A percentile compares a stretch with the other conserved stretches of the same genome.
phyloP scores from a whole-genome alignment of 2,797 vertebrate genomes.

The Gymnoscopelus microlampas region DNA sequence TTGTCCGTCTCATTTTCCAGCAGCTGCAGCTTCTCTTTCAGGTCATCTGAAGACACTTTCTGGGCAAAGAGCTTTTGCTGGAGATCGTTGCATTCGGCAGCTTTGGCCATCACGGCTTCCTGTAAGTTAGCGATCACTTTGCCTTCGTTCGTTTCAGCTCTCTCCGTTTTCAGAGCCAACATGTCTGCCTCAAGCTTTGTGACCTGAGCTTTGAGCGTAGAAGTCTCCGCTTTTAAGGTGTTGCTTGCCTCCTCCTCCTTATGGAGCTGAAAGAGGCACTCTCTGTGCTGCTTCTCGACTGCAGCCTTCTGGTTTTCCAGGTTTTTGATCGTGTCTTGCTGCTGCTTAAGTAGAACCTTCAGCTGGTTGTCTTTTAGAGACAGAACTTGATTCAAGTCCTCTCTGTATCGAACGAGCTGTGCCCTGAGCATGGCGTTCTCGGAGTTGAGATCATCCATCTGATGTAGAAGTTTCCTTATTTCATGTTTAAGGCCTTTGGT shows the following conservation, averaged over 20 bases:
- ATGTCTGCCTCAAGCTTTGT: slow-evolving; percentile 59
- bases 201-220: slow-evolving; percentile 58
- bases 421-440: slow-evolving; percentile 92
- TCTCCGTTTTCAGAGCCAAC: slow-evolving; percentile 50
- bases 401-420: slow-evolving; percentile 88
- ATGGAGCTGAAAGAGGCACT: slow-evolving; percentile 67
- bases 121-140: slow-evolving; percentile 78
- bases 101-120: slow-evolving; percentile 70
- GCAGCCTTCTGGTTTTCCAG: slow-evolving; percentile 83
- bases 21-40: slow-evolving; percentile 62
- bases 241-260: slow-evolving; percentile 63
- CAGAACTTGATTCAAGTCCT: slow-evolving; percentile 90
- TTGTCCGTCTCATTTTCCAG: slow-evolving; percentile 66
- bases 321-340: slow-evolving; percentile 85
- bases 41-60: slow-evolving; percentile 55
- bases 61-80: slow-evolving; percentile 75
- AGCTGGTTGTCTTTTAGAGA: slow-evolving; percentile 90
- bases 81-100: slow-evolving; percentile 74
- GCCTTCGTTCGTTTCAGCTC: slow-evolving; percentile 51
- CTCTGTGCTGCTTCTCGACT: slow-evolving; percentile 79
- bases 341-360: slow-evolving; percentile 87
- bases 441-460: slow-evolving; percentile 90
- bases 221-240: slow-evolving; percentile 61
- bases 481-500: slow-evolving; percentile 84
- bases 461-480: slow-evolving; percentile 81